phyloP scores from a whole-genome alignment of 1,140 invertebrate genomes.

The Leptinotarsa texana region DNA sequence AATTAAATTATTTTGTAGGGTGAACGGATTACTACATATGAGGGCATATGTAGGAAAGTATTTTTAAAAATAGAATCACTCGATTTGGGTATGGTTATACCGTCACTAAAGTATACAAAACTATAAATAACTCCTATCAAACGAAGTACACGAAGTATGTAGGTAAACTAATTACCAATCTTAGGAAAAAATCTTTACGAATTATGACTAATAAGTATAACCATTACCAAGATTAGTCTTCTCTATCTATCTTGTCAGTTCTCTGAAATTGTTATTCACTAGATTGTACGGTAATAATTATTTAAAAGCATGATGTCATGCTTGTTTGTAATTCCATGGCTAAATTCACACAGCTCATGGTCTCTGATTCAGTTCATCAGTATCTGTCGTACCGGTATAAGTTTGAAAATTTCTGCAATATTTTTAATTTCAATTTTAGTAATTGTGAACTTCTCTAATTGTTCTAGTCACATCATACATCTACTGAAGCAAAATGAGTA shows the following conservation, averaged over 20 bases:
- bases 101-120: conserved; percentile 1
- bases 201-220: too few relatives aligned
- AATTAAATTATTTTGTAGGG: too few relatives aligned
- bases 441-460: conserved; percentile 30
- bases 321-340: conserved; percentile 8
- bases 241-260: background rate
- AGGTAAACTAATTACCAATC: too few relatives aligned
- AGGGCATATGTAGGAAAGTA: too few relatives aligned
- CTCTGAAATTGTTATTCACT: conserved; percentile 31
- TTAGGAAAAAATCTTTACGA: too few relatives aligned
- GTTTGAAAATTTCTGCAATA: background rate
- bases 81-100: background rate
- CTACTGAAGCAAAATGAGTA: conserved; percentile 45
- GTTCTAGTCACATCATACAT: conserved; percentile 33
- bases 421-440: conserved; percentile 24
- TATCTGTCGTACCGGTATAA: background rate
- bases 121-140: conserved; percentile 3
- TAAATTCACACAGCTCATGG: conserved; percentile 30
- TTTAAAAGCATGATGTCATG: conserved; percentile 42
- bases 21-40: too few relatives aligned
- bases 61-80: background rate
- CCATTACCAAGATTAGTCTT: too few relatives aligned
- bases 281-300: conserved; percentile 32
- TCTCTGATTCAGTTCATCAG: conserved; percentile 30
- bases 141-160: too few relatives aligned